phyloP scores from a whole-genome alignment of 2,888 invertebrate species.

The Melolontha melolontha region DNA sequence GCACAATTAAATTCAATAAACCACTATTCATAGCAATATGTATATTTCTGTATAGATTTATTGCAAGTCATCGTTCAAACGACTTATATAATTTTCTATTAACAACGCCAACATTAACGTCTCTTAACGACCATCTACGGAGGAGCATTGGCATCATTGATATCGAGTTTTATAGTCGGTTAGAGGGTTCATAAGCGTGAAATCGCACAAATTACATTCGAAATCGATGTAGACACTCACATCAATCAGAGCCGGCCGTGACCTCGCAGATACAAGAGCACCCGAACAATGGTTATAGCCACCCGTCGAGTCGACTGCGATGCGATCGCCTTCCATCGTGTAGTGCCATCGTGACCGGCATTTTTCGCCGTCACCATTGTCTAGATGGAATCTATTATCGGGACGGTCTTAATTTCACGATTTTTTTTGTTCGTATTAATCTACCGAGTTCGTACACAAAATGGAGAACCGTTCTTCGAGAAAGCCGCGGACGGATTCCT shows the following conservation, averaged over 20 bases:
- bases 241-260: conserved; percentile 27
- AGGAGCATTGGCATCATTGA: no score
- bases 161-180: not conserved
- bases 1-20: no score
- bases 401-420: conserved; percentile 20
- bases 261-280: conserved; percentile 2
- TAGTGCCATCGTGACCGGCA: conserved; percentile 24
- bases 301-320: conserved; percentile 3
- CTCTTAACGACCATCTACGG: no score
- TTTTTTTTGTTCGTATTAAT: conserved; percentile 13
- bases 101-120: no score
- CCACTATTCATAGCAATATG: no score
- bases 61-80: no score
- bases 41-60: no score
- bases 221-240: conserved; percentile 9
- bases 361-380: conserved; percentile 32
- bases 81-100: no score
- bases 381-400: conserved; percentile 18
- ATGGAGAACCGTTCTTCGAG: not conserved
- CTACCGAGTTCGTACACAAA: conserved; percentile 4
- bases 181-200: conserved; percentile 5
- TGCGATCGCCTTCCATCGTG: conserved; percentile 9
- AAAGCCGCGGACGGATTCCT: no score
- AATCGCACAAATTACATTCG: conserved; percentile 17
- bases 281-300: conserved; percentile 21